Base-by-base conservation (phyloP, 2,888 invertebrate species). In the Axea sp. region DNA sequence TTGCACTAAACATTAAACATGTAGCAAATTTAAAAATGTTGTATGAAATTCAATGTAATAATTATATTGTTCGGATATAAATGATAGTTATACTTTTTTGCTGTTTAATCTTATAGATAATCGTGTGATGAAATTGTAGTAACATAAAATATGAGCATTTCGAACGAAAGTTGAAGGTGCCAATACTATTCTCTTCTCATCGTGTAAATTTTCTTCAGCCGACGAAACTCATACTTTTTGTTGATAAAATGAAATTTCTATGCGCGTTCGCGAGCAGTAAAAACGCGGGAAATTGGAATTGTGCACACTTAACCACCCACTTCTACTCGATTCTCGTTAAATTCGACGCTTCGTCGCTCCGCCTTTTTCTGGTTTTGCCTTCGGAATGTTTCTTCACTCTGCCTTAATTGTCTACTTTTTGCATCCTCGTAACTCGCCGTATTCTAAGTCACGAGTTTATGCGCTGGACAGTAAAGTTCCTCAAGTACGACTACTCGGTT, bases 281-380 rank as follows among this genome's bases (percentile, higher is more conserved):
- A 64, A 64, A 71, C 62, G 55, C 49, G 57, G 60, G 19, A 55
- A 62, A 62, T 62, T 60, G 55, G 55, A 71, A 64, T 49, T 55
- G 64, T 57, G 64, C 57, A 57, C 47, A 72, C 64, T 72, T 72
- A 64, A 49, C 39, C 64, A 57, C 57, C 71, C 49, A 49, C 64
- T 64, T 59, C 57, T 26, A 31, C 62, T 64, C 62, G 43, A 64
- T 64, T 64, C 64, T 64, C 72, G 72, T 65, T 65, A 53, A 73
- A 59, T 73, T 65, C 65, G 72, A 73, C 72, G 28, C 65, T 60
- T 60, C 65, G 59, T 73, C 47, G 73, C 67, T 55, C 73, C 73
- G 73, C 73, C 73, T 73, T 73, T 73, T 73, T 73, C 73, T 55
- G 26, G 37, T 73, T 57, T 31, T 57, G 57, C 68, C 35, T 59